Evolutionary conservation across 2,888 invertebrate species (phyloP).

Genomic region (Drosophila robusta): DNA sequence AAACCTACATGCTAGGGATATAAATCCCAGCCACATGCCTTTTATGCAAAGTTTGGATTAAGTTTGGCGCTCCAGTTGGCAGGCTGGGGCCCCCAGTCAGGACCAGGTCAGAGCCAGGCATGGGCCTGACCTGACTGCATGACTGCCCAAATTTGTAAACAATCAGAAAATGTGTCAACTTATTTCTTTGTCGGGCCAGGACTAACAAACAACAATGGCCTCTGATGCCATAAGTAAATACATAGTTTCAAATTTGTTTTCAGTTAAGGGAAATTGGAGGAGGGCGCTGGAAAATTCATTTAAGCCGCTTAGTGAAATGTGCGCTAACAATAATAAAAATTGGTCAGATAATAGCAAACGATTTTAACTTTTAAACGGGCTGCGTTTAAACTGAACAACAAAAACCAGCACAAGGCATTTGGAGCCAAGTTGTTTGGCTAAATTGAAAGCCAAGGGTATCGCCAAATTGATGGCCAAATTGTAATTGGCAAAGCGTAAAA

Average conservation of each 20-base stretch:
- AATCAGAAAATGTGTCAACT: constrained; percentile 78
- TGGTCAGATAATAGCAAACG: constrained; percentile 57
- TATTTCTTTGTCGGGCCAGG: constrained; percentile 56
- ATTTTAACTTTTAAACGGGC: constrained; percentile 61
- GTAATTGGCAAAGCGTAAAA: constrained; percentile 65
- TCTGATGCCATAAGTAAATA: constrained; percentile 76
- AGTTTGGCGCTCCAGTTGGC: constrained; percentile 55
- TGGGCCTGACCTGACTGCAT: constrained; percentile 41
- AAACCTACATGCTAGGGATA: constrained; percentile 59
- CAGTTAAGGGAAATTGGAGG: constrained; percentile 3
- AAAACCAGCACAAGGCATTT: not conserved
- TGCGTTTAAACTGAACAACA: constrained; percentile 50
- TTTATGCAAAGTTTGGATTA: constrained; percentile 78
- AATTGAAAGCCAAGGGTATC: constrained; percentile 22
- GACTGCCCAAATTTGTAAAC: constrained; percentile 76
- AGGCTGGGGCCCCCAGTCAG: constrained; percentile 18
- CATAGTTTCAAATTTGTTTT: constrained; percentile 76
- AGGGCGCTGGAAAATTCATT: constrained; percentile 59
- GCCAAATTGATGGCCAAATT: constrained; percentile 55
- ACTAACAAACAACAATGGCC: constrained; percentile 60
- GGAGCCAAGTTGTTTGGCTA: constrained; percentile 2
- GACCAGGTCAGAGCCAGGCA: constrained; percentile 15
- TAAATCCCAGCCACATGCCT: constrained; percentile 74
- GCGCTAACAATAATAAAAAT: constrained; percentile 64
- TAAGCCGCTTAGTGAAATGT: constrained; percentile 75